These are phyloP conservation scores for Lagopus muta DNA, from an alignment of 2,113 vertebrate genomes.

Conservation along the genomic window DNA sequence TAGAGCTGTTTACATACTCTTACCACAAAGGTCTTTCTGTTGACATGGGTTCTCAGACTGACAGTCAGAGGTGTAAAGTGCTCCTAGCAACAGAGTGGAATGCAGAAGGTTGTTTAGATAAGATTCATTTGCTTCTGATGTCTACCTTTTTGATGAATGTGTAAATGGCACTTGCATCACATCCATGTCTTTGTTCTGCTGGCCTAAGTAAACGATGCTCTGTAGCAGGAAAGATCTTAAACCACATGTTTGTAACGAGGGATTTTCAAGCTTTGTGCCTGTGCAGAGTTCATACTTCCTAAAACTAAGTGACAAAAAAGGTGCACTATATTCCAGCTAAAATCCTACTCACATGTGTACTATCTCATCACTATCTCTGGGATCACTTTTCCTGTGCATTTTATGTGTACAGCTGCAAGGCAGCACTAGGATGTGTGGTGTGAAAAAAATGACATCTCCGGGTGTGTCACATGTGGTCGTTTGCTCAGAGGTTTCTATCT, in stretches of 20 bases:
- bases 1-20: not conserved
- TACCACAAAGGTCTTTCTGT: not conserved
- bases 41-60: not conserved
- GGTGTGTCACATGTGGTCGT: not conserved
- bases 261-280: not conserved
- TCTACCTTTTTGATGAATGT: not conserved
- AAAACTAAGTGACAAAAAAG: not conserved
- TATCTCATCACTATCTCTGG: not conserved
- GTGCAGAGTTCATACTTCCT: not conserved
- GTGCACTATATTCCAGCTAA: not conserved
- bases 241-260: not conserved
- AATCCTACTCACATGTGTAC: not conserved
- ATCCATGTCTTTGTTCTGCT: not conserved
- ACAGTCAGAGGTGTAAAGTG: not conserved
- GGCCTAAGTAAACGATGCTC: not conserved
- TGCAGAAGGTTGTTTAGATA: not conserved
- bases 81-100: not conserved
- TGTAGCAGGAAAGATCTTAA: not conserved
- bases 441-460: not conserved
- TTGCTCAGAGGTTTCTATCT: not conserved
- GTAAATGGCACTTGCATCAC: not conserved
- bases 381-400: not conserved
- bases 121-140: not conserved
- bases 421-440: not conserved
- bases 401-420: not conserved